phyloP scores from a whole-genome alignment of 2,113 vertebrate species.

The Tinamus guttatus region DNA sequence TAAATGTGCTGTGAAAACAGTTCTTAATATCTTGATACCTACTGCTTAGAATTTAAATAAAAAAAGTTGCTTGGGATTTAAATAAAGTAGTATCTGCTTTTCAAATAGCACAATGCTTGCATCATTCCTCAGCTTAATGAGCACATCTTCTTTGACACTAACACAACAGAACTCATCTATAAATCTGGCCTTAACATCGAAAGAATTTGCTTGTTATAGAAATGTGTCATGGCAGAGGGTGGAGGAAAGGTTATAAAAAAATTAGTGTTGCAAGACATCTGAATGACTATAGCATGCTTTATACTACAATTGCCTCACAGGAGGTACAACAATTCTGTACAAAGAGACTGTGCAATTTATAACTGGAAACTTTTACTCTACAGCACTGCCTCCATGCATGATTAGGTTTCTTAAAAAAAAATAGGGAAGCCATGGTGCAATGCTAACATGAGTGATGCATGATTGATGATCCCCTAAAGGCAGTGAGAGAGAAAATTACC shows the following conservation, averaged over 20 bases:
- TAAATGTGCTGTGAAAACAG: not conserved
- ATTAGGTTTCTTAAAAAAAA: not conserved
- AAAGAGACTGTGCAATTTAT: conserved; percentile 30
- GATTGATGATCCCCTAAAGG: conserved; percentile 66
- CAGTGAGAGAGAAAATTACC: conserved; percentile 64
- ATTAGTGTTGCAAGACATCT: not conserved
- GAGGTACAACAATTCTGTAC: conserved; percentile 36
- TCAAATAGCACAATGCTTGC: not conserved
- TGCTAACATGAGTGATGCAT: conserved; percentile 47
- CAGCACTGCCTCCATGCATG: conserved; percentile 23
- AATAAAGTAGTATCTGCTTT: conserved; percentile 21
- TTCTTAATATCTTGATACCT: not conserved
- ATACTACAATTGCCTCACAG: conserved; percentile 18
- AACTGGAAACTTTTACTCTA: conserved; percentile 47
- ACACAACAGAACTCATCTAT: conserved; percentile 23
- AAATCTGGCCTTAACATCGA: conserved; percentile 1
- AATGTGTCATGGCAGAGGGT: conserved; percentile 8
- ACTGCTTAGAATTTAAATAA: not conserved
- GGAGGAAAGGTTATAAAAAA: conserved; percentile 21
- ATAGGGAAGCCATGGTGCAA: not conserved
- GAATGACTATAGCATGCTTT: not conserved
- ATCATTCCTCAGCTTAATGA: conserved; percentile 12
- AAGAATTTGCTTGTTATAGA: conserved; percentile 44
- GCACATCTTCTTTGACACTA: not conserved
- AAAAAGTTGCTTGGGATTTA: conserved; percentile 2